Base-by-base conservation (phyloP, 92 coral and sea anemone genomes). In the Actinernus sp. region DNA sequence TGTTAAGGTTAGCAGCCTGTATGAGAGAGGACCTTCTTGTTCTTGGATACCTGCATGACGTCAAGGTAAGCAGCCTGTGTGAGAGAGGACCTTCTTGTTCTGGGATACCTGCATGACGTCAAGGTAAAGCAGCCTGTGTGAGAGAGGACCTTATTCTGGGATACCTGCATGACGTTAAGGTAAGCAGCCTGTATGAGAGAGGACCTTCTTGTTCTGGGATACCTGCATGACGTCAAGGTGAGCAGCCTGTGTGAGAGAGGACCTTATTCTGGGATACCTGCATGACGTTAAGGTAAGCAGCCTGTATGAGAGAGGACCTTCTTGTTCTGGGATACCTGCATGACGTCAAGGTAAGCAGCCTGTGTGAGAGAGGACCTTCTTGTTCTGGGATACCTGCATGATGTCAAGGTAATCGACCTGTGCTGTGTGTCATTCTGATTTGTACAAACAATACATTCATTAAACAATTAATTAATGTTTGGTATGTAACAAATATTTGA, bases 41-140 rank as follows among this genome's bases (percentile, higher is more conserved):
- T n/a, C n/a, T n/a, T n/a, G n/a, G n/a, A n/a, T n/a, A n/a, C n/a
- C n/a, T n/a, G n/a, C n/a, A n/a, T n/a, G n/a, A n/a, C n/a, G n/a
- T n/a, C n/a, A n/a, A n/a, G 98, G 66, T 93, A 97, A 97, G 88
- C 90, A 0, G 71, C 97, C 73, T 93, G 98, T 75, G 97, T 93
- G 2, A 90, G 83, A 24, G 65, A 94, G 27, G 79, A 83, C 55
- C 51, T 79, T 58, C 69, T 94, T 32, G 97, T 91, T 3, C 84
- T 94, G 46, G 89, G 98, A 32, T 94, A 90, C 38, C 82, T 94
- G 24, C 97, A 94, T 71, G 97, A 94, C 48, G 98, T 94, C 37
- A 94, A 94, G 94, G 98, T 94, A 26, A 53, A 58, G 87, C 88
- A 0, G 71, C 96, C 70, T 92, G 98, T 73, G 96, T 92, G 3